These are phyloP conservation scores for Xestobium rufovillosum DNA, from an alignment of 2,888 invertebrate species.

Conservation along the genomic window DNA sequence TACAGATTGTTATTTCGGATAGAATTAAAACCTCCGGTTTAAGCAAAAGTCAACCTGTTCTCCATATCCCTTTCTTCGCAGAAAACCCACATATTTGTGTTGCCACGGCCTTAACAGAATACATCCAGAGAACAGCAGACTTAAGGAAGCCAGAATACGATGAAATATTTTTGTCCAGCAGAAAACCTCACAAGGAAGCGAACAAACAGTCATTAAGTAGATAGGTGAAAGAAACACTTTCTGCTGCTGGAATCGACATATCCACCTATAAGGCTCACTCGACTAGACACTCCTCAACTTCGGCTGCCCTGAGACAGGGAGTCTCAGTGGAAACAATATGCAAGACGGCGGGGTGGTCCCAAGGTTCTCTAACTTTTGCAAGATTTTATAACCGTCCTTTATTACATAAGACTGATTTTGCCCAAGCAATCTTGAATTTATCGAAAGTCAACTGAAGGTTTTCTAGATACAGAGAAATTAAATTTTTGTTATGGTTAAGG, in stretches of 20 bases:
- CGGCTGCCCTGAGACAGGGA: slow-evolving; percentile 5
- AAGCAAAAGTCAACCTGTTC: neutral
- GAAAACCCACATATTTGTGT: slow-evolving; percentile 1
- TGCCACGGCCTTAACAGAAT: slow-evolving; percentile 1
- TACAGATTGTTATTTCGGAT: slow-evolving; percentile 3
- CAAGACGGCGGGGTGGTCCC: slow-evolving; percentile 11
- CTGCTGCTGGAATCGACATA: neutral
- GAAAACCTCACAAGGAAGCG: slow-evolving; percentile 1
- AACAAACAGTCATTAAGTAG: slow-evolving; percentile 4
- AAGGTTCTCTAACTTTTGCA: slow-evolving; percentile 7
- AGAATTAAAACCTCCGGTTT: slow-evolving; percentile 1
- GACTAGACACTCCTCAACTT: slow-evolving; percentile 5
- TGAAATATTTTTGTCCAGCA: neutral
- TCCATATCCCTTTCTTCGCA: slow-evolving; percentile 2
- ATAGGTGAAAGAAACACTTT: neutral
- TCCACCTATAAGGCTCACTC: neutral
- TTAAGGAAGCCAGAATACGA: neutral
- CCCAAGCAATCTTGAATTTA: neutral
- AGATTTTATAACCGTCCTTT: slow-evolving; percentile 11
- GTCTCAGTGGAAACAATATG: slow-evolving; percentile 7
- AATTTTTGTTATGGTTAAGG: no score
- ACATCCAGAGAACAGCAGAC: neutral
- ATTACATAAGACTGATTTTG: neutral
- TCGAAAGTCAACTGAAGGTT: neutral
- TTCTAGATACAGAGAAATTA: no score